phyloP scores from a whole-genome alignment of 2,797 vertebrate species.

The Psittacula echo region DNA sequence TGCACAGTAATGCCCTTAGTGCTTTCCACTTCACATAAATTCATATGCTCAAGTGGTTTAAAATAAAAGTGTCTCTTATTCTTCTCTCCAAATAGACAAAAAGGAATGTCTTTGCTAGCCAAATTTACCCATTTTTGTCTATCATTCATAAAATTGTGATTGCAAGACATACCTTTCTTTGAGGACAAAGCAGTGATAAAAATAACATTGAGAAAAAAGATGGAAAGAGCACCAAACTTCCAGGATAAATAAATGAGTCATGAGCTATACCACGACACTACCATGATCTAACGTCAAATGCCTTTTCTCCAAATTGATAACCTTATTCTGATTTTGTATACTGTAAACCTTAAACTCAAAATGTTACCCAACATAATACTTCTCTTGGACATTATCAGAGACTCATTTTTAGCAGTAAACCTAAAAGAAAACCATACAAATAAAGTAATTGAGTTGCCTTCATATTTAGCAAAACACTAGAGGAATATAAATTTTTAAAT shows the following conservation, averaged over 20 bases:
- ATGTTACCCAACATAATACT: neutral
- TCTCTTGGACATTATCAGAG: neutral
- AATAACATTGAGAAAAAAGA: neutral
- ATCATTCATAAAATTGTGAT: neutral
- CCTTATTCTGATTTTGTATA: neutral
- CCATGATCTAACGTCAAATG: neutral
- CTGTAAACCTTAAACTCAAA: neutral
- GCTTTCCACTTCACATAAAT: neutral
- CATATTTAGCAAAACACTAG: neutral
- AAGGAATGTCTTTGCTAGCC: neutral
- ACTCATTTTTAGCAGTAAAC: neutral
- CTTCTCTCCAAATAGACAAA: neutral
- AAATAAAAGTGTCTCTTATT: neutral
- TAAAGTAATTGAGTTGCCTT: neutral
- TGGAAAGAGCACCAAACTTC: neutral
- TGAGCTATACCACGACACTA: neutral
- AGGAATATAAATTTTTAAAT: neutral
- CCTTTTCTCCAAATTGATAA: neutral
- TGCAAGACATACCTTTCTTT: neutral
- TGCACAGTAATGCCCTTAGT: neutral
- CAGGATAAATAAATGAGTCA: neutral
- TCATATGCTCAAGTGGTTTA: neutral
- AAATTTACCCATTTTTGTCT: neutral
- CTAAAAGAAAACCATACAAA: neutral
- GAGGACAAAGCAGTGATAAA: neutral